Evolutionary conservation across 2,888 invertebrate species (phyloP).

Genomic region (Chaetogeoica ovagalla): DNA sequence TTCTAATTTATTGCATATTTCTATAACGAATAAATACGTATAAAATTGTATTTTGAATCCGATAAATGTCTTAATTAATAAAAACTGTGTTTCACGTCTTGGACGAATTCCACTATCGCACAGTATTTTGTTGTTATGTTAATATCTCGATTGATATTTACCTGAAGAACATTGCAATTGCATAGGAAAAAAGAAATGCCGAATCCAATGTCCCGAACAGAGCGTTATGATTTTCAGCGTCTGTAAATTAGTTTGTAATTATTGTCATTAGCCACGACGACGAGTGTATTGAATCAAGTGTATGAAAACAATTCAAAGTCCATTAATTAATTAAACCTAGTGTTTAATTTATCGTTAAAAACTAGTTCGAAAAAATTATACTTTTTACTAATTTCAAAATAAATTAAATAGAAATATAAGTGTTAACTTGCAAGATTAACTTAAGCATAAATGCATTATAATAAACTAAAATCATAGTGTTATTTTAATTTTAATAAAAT

Average conservation of each 20-base stretch:
- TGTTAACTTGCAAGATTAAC: no score
- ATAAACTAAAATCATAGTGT: no score
- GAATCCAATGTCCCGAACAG: constrained; percentile 87
- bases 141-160: constrained; percentile 57
- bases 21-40: no score
- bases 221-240: constrained; percentile 71
- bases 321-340: background rate
- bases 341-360: background rate
- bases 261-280: background rate
- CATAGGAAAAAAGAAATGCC: constrained; percentile 89
- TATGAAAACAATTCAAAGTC: background rate
- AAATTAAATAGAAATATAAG: background rate
- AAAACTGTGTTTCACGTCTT: no score
- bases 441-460: background rate
- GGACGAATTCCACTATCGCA: background rate
- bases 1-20: no score
- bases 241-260: constrained; percentile 60
- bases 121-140: background rate
- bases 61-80: no score
- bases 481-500: background rate
- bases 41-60: no score
- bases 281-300: background rate
- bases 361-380: background rate
- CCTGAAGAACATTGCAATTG: constrained; percentile 86
- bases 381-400: constrained; percentile 9